Conservation (phyloP, 2,888 invertebrate genomes). For the Hoplodrina ambigua region DNA sequence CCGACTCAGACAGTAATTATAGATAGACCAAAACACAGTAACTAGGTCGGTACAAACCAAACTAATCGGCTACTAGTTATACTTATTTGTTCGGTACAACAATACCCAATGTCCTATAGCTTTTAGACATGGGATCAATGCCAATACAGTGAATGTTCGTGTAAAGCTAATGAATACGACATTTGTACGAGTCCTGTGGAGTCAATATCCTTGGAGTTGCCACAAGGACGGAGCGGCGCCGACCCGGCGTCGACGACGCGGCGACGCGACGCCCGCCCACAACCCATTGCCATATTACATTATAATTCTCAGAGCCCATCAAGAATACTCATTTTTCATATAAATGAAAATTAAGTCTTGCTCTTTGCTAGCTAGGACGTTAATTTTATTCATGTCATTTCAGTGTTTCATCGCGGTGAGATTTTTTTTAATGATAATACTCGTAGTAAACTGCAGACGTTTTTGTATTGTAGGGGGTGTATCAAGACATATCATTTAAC, state of each 20-base stretch:
- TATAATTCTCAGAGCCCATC: constrained; percentile 46
- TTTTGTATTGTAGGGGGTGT: too few relatives aligned
- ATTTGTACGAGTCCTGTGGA: constrained; percentile 58
- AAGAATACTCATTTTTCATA: constrained; percentile 37
- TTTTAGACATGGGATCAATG: constrained; percentile 54
- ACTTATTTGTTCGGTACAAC: constrained; percentile 18
- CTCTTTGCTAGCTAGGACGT: constrained; percentile 8
- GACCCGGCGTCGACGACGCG: constrained; percentile 28
- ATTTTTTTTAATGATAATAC: too few relatives aligned
- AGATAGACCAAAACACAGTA: neutral
- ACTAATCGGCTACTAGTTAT: neutral
- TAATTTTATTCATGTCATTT: constrained; percentile 17
- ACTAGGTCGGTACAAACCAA: too few relatives aligned
- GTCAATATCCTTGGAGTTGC: constrained; percentile 51
- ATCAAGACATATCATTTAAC: too few relatives aligned
- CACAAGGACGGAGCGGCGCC: constrained; percentile 53
- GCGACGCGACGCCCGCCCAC: constrained; percentile 44
- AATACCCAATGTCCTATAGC: neutral
- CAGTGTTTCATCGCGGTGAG: neutral
- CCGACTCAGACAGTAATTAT: too few relatives aligned
- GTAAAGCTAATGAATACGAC: constrained; percentile 59
- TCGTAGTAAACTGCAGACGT: too few relatives aligned
- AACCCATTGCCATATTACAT: constrained; percentile 49
- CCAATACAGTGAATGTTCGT: constrained; percentile 54
- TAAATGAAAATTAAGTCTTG: constrained; percentile 36